A percentile compares a stretch with the other conserved stretches of the same genome.
phyloP scores from a whole-genome alignment of 2,797 vertebrate species.

The Morelia viridis region DNA sequence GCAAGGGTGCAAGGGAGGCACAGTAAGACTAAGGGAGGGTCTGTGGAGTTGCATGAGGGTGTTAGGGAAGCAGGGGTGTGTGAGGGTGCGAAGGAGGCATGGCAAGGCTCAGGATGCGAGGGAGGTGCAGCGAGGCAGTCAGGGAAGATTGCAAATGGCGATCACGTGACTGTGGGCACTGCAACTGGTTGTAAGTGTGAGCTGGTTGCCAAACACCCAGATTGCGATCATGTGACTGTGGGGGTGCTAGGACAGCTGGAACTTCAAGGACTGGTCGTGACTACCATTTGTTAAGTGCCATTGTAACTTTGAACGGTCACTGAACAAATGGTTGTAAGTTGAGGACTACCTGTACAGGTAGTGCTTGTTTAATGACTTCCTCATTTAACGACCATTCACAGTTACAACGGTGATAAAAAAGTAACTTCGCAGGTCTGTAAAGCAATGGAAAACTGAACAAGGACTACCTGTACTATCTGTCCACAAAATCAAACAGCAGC shows the following conservation, averaged over 20 bases:
- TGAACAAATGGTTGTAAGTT: too few species aligned
- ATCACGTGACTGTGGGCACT: neutral
- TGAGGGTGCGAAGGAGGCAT: neutral
- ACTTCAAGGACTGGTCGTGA: neutral
- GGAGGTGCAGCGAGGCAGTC: neutral
- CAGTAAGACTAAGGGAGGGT: too few species aligned
- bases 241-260: neutral
- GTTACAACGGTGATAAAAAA: neutral
- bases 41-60: neutral
- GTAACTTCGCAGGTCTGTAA: neutral
- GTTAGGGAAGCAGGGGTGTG: neutral
- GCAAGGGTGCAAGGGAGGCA: too few species aligned
- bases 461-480: neutral
- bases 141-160: neutral
- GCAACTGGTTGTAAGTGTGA: neutral
- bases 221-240: neutral
- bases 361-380: neutral
- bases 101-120: neutral
- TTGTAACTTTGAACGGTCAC: neutral
- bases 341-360: too few species aligned
- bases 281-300: neutral
- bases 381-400: neutral
- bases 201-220: neutral
- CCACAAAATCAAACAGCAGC: neutral
- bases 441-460: neutral